Conservation (phyloP, 2,113 vertebrate genomes). For the Laticauda colubrina region DNA sequence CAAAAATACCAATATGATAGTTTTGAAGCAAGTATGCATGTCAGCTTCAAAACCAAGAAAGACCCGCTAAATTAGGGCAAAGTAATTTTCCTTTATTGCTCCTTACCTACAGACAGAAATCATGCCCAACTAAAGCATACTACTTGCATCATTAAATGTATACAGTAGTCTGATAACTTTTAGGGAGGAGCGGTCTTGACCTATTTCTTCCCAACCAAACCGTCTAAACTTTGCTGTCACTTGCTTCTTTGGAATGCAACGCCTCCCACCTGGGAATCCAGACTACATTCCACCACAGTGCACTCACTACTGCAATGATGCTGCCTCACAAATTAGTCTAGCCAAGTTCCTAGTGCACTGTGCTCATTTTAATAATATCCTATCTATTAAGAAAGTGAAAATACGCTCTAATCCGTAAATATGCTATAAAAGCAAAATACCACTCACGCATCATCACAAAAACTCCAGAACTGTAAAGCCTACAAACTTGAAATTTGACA, state of each 20-base stretch:
- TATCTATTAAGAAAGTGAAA: not conserved
- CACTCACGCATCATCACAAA: too few species aligned
- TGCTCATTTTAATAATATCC: not conserved
- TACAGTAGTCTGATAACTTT: too few species aligned
- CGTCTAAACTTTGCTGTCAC: not conserved
- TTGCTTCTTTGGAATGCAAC: too few species aligned
- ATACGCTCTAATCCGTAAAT: too few species aligned
- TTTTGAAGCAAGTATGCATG: not conserved
- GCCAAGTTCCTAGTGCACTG: not conserved
- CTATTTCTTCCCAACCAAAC: not conserved
- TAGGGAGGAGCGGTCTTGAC: not conserved
- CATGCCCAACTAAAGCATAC: not conserved
- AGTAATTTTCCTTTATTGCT: not conserved
- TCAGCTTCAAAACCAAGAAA: not conserved
- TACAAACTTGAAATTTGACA: too few species aligned
- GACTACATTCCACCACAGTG: not conserved
- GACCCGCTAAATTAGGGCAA: not conserved
- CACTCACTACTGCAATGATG: not conserved
- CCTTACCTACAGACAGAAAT: not conserved
- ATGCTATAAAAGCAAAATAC: too few species aligned
- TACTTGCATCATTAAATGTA: not conserved
- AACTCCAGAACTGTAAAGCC: too few species aligned
- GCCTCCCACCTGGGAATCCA: not conserved
- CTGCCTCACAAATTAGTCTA: not conserved
- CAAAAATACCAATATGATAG: not conserved